Percentiles rank a stretch among this genome's conserved stretches.
phyloP scores from a whole-genome alignment of 2,797 vertebrate species.

The Phrynocephalus vlangalii region DNA sequence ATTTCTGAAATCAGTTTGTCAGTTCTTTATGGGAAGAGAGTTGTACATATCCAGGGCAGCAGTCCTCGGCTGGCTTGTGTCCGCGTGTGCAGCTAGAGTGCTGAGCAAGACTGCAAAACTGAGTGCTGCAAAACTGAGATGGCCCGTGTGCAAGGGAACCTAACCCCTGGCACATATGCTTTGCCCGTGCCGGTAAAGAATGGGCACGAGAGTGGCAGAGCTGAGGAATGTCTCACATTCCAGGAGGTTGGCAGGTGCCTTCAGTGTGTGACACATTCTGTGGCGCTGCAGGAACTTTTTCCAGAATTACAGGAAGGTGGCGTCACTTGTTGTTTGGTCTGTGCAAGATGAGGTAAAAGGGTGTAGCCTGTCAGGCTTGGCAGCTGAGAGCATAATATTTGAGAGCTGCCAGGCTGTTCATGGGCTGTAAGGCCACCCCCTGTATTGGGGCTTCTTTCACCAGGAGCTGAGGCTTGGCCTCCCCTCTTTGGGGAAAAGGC shows the following conservation, averaged over 20 bases:
- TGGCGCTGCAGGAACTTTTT: background rate
- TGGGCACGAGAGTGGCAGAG: too few relatives aligned
- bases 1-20: background rate
- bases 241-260: background rate
- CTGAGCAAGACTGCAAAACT: background rate
- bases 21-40: background rate
- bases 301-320: conserved; percentile 10
- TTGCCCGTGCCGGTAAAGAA: too few relatives aligned
- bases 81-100: too few relatives aligned
- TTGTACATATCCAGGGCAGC: background rate
- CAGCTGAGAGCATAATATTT: conserved; percentile 2
- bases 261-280: background rate
- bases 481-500: background rate
- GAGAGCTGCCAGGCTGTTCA: background rate
- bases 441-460: background rate
- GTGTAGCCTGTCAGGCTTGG: background rate
- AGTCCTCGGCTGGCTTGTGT: too few relatives aligned
- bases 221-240: background rate
- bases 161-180: too few relatives aligned
- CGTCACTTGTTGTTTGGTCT: background rate
- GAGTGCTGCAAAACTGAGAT: background rate
- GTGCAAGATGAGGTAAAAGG: background rate
- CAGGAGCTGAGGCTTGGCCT: background rate
- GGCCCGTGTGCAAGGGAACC: background rate
- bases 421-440: background rate